Percentiles rank a stretch among this genome's conserved stretches.
Evolutionary conservation across 2,888 invertebrate genomes (phyloP).

Genomic region (Ophion ellenae): DNA sequence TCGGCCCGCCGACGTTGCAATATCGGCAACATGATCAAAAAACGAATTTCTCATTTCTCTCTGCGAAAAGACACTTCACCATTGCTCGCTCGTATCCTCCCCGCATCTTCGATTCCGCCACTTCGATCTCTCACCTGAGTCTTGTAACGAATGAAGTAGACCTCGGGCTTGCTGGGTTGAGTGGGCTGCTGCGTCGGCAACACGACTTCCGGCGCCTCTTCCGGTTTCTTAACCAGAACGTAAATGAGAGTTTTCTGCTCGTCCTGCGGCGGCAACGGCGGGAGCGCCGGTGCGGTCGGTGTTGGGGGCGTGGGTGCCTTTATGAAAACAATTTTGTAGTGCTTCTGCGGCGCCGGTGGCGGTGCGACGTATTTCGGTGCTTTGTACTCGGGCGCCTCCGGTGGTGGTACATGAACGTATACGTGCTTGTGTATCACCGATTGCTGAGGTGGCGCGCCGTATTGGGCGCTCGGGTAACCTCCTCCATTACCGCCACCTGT

Average conservation of each 20-base stretch:
- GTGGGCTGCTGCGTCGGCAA: conserved; percentile 93
- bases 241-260: conserved; percentile 96
- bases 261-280: conserved; percentile 89
- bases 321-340: conserved; percentile 94
- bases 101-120: neutral
- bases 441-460: conserved; percentile 86
- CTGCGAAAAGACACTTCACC: neutral
- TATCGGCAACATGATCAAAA: too few relatives aligned
- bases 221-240: conserved; percentile 95
- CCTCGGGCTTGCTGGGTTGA: conserved; percentile 94
- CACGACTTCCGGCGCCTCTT: conserved; percentile 91
- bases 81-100: neutral
- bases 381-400: conserved; percentile 90
- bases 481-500: conserved; percentile 70
- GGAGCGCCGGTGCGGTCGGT: conserved; percentile 84
- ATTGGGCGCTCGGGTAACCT: conserved; percentile 73
- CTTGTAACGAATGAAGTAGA: conserved; percentile 95
- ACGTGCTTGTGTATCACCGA: conserved; percentile 95
- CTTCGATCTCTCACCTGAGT: conserved; percentile 87
- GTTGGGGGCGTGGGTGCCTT: conserved; percentile 87
- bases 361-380: conserved; percentile 86
- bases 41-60: too few relatives aligned
- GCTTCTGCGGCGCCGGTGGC: conserved; percentile 88
- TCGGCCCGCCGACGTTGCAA: too few relatives aligned
- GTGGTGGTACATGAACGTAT: conserved; percentile 95